Percentiles rank a stretch among this genome's conserved stretches.
phyloP scores from a whole-genome alignment of 2,888 invertebrate genomes.

The Epistrophella euchroma region DNA sequence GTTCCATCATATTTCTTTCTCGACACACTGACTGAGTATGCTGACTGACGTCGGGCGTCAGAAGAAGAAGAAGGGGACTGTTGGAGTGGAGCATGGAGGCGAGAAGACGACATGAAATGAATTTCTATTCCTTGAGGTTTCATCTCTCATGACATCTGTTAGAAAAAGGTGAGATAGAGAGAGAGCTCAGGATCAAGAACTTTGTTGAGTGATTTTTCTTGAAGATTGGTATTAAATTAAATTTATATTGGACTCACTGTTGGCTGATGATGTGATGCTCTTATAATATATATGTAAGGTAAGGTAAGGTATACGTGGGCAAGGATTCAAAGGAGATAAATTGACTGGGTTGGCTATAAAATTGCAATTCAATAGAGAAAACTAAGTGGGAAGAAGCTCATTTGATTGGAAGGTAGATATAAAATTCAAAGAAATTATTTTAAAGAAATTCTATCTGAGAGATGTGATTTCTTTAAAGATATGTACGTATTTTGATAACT shows the following conservation, averaged over 20 bases:
- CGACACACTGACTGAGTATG: slow-evolving; percentile 13
- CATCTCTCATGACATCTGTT: slow-evolving; percentile 56
- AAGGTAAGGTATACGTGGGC: slow-evolving; percentile 69
- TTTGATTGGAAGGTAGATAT: slow-evolving; percentile 42
- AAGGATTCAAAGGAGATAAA: slow-evolving; percentile 60
- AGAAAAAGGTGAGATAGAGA: slow-evolving; percentile 26
- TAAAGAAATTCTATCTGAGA: not conserved
- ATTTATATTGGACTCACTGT: slow-evolving; percentile 60
- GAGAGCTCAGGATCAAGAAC: slow-evolving; percentile 63
- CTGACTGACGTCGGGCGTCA: not conserved
- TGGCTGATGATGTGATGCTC: slow-evolving; percentile 33
- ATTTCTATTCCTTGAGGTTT: slow-evolving; percentile 46
- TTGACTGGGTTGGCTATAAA: slow-evolving; percentile 53
- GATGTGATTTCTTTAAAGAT: not conserved
- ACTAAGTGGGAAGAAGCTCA: slow-evolving; percentile 47
- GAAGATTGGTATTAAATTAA: slow-evolving; percentile 68
- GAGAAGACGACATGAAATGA: slow-evolving; percentile 11
- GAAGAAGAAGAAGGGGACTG: not conserved
- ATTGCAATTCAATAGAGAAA: slow-evolving; percentile 49
- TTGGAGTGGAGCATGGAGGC: not conserved
- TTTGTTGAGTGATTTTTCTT: slow-evolving; percentile 61
- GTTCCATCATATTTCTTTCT: slow-evolving; percentile 65
- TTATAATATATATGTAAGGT: not conserved
- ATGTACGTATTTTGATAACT: not conserved
- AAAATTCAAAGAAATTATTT: not conserved